These are phyloP conservation scores for Leptopilina clavipes DNA, from an alignment of 1,140 invertebrate genomes.

Conservation along the genomic window DNA sequence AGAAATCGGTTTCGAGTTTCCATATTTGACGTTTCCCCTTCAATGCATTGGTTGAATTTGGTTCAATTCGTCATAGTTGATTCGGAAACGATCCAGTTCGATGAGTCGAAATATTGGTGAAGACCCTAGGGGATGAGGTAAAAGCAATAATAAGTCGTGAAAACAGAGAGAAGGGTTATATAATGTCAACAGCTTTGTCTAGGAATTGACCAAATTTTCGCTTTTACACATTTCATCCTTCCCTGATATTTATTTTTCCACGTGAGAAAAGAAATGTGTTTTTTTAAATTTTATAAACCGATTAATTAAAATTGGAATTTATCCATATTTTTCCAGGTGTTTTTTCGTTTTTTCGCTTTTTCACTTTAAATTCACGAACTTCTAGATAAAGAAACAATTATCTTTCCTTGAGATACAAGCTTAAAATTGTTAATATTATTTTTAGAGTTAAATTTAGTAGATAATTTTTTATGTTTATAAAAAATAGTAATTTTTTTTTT, in stretches of 20 bases:
- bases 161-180: not conserved
- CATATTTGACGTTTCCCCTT: conserved; percentile 40
- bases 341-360: too few species aligned
- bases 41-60: conserved; percentile 29
- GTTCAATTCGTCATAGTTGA: conserved; percentile 35
- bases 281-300: not conserved
- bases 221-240: conserved; percentile 4
- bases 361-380: not conserved
- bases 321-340: not conserved
- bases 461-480: too few species aligned
- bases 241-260: conserved; percentile 3
- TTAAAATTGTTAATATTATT: too few species aligned
- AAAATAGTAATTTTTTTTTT: too few species aligned
- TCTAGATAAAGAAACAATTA: too few species aligned
- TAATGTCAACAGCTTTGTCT: not conserved
- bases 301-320: conserved; percentile 2
- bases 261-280: not conserved
- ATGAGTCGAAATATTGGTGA: not conserved
- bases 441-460: too few species aligned
- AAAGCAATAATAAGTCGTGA: conserved; percentile 24
- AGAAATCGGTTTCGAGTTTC: conserved; percentile 40
- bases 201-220: not conserved
- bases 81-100: not conserved
- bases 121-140: not conserved
- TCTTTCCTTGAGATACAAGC: too few species aligned